Evolutionary conservation across 2,888 invertebrate genomes (phyloP).

Genomic region (Cecidostiba fungosa): DNA sequence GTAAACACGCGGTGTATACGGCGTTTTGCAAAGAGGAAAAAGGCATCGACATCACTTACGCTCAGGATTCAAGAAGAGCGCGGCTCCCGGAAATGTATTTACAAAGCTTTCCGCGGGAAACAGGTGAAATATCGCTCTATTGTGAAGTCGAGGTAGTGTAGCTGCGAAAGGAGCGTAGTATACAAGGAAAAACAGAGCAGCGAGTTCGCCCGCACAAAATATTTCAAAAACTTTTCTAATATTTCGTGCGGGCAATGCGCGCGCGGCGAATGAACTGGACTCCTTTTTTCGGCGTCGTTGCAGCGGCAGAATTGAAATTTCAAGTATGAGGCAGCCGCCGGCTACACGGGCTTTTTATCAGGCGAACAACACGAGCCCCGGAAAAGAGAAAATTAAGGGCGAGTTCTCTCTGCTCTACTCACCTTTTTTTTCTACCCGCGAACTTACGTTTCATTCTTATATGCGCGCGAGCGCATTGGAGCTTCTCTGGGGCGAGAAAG

Average conservation of each 20-base stretch:
- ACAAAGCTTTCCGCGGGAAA: constrained; percentile 44
- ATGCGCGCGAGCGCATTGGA: neutral
- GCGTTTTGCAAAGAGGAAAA: constrained; percentile 25
- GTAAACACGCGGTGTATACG: neutral
- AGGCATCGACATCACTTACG: constrained; percentile 50
- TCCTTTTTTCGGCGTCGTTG: neutral
- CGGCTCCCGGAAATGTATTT: constrained; percentile 38
- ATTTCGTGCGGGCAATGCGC: constrained; percentile 35
- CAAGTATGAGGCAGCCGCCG: neutral
- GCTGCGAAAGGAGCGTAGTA: constrained; percentile 3
- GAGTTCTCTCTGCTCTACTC: neutral
- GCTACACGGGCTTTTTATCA: neutral
- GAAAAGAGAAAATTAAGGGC: constrained; percentile 7
- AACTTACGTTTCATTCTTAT: constrained; percentile 3
- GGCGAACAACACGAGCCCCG: neutral
- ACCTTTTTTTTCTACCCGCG: neutral
- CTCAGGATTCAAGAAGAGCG: constrained; percentile 27
- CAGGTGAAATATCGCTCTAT: constrained; percentile 50
- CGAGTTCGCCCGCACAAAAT: neutral
- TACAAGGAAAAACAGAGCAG: constrained; percentile 15
- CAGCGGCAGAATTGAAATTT: constrained; percentile 24
- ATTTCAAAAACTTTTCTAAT: constrained; percentile 58
- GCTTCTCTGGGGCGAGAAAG: neutral
- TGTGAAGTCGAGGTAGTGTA: constrained; percentile 30
- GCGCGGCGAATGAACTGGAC: constrained; percentile 23